These are phyloP conservation scores for Falcaria lacertinaria DNA, from an alignment of 2,888 invertebrate genomes.

Conservation along the genomic window DNA sequence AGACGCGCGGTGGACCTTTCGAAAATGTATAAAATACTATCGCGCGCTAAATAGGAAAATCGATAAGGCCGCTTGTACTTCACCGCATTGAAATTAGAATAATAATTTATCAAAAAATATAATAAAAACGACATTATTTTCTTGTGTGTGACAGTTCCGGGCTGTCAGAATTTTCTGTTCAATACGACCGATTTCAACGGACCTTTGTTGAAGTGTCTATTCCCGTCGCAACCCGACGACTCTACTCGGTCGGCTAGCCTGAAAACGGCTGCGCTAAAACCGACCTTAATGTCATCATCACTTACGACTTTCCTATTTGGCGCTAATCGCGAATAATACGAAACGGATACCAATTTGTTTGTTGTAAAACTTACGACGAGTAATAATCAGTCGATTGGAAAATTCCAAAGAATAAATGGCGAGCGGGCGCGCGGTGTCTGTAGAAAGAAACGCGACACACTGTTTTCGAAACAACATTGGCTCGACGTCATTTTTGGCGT, in stretches of 20 bases:
- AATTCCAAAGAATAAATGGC: slow-evolving; percentile 78
- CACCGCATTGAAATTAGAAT: slow-evolving; percentile 70
- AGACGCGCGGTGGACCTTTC: slow-evolving; percentile 70
- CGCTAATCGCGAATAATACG: slow-evolving; percentile 73
- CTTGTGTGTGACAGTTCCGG: slow-evolving; percentile 68
- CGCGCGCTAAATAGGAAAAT: slow-evolving; percentile 75
- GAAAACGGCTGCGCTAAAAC: slow-evolving; percentile 37
- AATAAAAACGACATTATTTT: slow-evolving; percentile 79
- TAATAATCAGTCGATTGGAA: slow-evolving; percentile 81
- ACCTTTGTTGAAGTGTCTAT: slow-evolving; percentile 16
- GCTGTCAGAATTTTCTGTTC: slow-evolving; percentile 75
- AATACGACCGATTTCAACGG: slow-evolving; percentile 41
- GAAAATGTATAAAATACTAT: slow-evolving; percentile 73
- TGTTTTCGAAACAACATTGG: slow-evolving; percentile 76
- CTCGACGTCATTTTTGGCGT: slow-evolving; percentile 79
- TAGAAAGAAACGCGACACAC: slow-evolving; percentile 71
- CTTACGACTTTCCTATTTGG: slow-evolving; percentile 73
- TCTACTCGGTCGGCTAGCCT: slow-evolving; percentile 50
- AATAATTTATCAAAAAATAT: slow-evolving; percentile 79
- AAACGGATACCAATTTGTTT: slow-evolving; percentile 72
- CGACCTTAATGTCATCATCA: slow-evolving; percentile 48
- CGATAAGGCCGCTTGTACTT: slow-evolving; percentile 69
- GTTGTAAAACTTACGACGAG: slow-evolving; percentile 71
- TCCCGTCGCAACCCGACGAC: slow-evolving; percentile 22
- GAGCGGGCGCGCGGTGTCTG: slow-evolving; percentile 64